Conservation (phyloP, 2,888 invertebrate genomes). For the Lampropteryx suffumata region DNA sequence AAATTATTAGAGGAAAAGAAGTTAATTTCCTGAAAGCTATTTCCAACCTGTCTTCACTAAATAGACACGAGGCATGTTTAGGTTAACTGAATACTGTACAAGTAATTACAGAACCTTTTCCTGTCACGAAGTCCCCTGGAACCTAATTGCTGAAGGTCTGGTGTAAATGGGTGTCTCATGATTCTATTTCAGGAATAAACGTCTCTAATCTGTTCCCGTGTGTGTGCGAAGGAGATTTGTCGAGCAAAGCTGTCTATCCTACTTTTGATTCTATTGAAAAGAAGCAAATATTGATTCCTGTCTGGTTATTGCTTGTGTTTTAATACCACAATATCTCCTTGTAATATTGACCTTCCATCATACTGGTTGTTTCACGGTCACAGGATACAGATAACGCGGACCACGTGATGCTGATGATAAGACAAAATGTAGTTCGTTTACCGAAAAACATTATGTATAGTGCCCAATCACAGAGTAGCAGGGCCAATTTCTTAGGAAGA, state of each 20-base stretch:
- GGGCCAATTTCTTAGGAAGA: neutral
- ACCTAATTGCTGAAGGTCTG: conserved; percentile 9
- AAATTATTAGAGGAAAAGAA: neutral
- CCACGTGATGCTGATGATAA: too few relatives aligned
- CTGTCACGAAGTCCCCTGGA: conserved; percentile 1
- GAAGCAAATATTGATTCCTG: too few relatives aligned
- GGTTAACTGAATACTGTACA: neutral
- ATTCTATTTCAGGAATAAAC: neutral
- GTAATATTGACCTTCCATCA: too few relatives aligned
- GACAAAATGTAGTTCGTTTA: too few relatives aligned
- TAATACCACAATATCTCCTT: too few relatives aligned
- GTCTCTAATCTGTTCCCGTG: neutral
- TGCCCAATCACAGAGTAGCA: neutral
- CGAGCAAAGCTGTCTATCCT: too few relatives aligned
- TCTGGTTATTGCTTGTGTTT: too few relatives aligned
- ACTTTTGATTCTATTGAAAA: too few relatives aligned
- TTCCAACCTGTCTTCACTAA: neutral
- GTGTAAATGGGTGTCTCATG: neutral
- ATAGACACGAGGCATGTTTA: neutral
- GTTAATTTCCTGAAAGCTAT: neutral
- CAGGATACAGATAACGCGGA: too few relatives aligned
- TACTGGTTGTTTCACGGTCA: too few relatives aligned
- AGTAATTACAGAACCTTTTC: conserved; percentile 3
- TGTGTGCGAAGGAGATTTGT: too few relatives aligned
- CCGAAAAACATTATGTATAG: too few relatives aligned